Evolutionary conservation across 2,797 vertebrate species (phyloP).

Genomic region (Pagetopsis macropterus): DNA sequence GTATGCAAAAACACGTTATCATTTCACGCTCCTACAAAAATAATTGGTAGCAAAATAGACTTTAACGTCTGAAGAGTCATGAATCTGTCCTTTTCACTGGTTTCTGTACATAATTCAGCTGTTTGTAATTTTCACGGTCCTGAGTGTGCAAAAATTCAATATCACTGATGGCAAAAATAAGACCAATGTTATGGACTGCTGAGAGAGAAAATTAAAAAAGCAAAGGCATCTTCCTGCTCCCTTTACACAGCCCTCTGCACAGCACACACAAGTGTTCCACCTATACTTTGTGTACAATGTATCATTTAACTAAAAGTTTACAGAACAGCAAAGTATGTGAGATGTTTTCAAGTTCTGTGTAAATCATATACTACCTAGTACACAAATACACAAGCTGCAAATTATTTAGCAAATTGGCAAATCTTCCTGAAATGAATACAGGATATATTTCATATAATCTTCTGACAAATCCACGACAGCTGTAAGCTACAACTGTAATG

Average conservation of each 20-base stretch:
- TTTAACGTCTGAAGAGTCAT: conserved; percentile 49
- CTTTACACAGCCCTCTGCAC: conserved; percentile 37
- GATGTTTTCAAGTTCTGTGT: conserved; percentile 50
- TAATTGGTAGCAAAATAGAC: conserved; percentile 73
- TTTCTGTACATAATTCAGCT: conserved; percentile 60
- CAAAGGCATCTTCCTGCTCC: conserved; percentile 43
- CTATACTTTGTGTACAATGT: conserved; percentile 8
- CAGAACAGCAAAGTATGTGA: conserved; percentile 36
- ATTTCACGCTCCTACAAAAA: conserved; percentile 64
- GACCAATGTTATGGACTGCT: conserved; percentile 47
- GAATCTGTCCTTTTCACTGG: conserved; percentile 41
- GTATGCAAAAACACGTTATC: conserved; percentile 32
- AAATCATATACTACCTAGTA: conserved; percentile 12
- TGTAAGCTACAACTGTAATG: conserved; percentile 16
- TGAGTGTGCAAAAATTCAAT: conserved; percentile 64
- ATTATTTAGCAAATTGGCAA: conserved; percentile 43
- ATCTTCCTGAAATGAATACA: conserved; percentile 59
- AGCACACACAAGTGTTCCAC: conserved; percentile 9
- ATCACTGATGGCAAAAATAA: conserved; percentile 52
- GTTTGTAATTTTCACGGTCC: conserved; percentile 43
- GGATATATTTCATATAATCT: conserved; percentile 37
- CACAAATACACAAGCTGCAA: conserved; percentile 33
- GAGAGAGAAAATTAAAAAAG: conserved; percentile 41
- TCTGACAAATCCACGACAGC: conserved; percentile 26
- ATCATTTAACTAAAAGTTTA: conserved; percentile 7